phyloP scores from a whole-genome alignment of 2,888 invertebrate genomes.

The Nysson spinosus region DNA sequence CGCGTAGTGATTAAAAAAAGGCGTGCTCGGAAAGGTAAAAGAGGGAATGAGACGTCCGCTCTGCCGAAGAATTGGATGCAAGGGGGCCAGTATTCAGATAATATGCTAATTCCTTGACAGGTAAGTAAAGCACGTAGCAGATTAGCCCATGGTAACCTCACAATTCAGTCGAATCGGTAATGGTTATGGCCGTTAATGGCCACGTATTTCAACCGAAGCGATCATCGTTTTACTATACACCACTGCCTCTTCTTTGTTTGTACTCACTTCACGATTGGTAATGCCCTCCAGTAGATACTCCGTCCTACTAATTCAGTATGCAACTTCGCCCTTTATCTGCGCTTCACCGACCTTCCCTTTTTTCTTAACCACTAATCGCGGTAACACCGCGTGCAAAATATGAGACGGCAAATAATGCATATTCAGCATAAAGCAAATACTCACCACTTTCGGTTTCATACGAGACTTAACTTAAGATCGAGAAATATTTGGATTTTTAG shows the following conservation, averaged over 20 bases:
- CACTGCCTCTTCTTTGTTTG: slow-evolving; percentile 35
- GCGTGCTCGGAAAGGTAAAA: neutral
- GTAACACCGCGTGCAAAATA: neutral
- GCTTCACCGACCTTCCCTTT: slow-evolving; percentile 24
- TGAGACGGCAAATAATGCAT: neutral
- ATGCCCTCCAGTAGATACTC: slow-evolving; percentile 35
- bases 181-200: slow-evolving; percentile 75
- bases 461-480: no score
- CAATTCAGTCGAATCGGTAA: slow-evolving; percentile 72
- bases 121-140: slow-evolving; percentile 59
- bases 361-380: neutral
- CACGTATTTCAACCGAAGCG: slow-evolving; percentile 67
- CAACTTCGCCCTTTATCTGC: slow-evolving; percentile 36
- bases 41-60: slow-evolving; percentile 30
- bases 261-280: slow-evolving; percentile 45
- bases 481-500: no score
- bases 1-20: neutral
- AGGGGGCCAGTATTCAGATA: slow-evolving; percentile 54
- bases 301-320: slow-evolving; percentile 36
- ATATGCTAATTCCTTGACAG: slow-evolving; percentile 65
- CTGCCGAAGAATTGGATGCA: slow-evolving; percentile 46
- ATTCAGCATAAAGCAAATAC: no score
- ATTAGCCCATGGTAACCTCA: slow-evolving; percentile 54
- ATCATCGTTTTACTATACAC: slow-evolving; percentile 51
- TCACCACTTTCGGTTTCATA: no score